Conservation (phyloP, 23 tunicate species). For the Halocynthia aurantium region DNA sequence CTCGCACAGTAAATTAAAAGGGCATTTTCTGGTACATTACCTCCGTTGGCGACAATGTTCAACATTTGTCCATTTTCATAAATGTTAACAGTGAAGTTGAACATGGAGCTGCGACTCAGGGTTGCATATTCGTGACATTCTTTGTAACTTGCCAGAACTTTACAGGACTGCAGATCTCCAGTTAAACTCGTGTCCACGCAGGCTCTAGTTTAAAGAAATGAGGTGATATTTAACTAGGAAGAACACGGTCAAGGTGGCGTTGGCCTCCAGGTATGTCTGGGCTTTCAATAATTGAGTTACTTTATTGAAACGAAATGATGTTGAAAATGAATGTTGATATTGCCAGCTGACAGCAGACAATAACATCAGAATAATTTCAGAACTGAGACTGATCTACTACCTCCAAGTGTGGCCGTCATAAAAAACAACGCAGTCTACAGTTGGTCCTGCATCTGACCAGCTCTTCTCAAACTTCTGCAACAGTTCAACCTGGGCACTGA, state of each 20-base stretch:
- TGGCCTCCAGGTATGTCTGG: no score
- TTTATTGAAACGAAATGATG: no score
- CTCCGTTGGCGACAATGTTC: constrained; percentile 77
- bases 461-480: constrained; percentile 72
- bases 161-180: constrained; percentile 70
- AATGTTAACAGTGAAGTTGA: constrained; percentile 87
- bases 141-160: constrained; percentile 59
- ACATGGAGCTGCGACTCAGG: constrained; percentile 37
- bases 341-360: no score
- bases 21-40: constrained; percentile 21
- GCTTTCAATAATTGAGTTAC: no score
- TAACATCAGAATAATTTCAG: no score
- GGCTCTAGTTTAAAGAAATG: constrained; percentile 25
- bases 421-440: constrained; percentile 88
- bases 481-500: constrained; percentile 54
- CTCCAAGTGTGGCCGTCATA: constrained; percentile 78
- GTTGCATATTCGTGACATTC: constrained; percentile 63
- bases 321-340: no score
- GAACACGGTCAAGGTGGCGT: no score
- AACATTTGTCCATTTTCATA: constrained; percentile 82
- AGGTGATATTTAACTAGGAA: no score
- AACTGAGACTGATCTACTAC: constrained; percentile 9
- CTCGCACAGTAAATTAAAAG: not conserved
- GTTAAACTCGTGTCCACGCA: constrained; percentile 64
- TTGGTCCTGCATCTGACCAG: constrained; percentile 72